Conservation (phyloP, 2,888 invertebrate species). For the Cheilosia grossa region DNA sequence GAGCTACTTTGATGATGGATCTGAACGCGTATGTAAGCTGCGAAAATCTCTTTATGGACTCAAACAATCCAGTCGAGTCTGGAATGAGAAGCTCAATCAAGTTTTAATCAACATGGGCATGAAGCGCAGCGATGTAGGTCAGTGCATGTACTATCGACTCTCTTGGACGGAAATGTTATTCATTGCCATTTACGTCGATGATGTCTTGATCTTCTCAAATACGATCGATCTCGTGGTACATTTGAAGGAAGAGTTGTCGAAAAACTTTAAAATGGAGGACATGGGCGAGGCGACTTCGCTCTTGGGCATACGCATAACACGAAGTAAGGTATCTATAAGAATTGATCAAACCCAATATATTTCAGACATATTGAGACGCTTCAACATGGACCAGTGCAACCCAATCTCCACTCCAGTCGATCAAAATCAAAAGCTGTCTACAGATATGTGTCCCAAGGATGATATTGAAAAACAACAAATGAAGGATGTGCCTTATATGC, state of each 20-base stretch:
- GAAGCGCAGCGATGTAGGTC: slow-evolving; percentile 32
- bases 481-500: slow-evolving; percentile 64
- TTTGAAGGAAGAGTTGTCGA: slow-evolving; percentile 33
- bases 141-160: slow-evolving; percentile 32
- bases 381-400: slow-evolving; percentile 37
- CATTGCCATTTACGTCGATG: slow-evolving; percentile 61
- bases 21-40: slow-evolving; percentile 34
- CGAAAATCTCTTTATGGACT: slow-evolving; percentile 67
- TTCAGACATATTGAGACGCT: slow-evolving; percentile 45
- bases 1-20: slow-evolving; percentile 60
- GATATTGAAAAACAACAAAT: slow-evolving; percentile 61
- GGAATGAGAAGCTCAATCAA: slow-evolving; percentile 47
- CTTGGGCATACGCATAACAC: slow-evolving; percentile 40
- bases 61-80: slow-evolving; percentile 47
- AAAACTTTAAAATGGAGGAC: slow-evolving; percentile 51
- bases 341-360: slow-evolving; percentile 59
- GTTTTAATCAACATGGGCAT: slow-evolving; percentile 45
- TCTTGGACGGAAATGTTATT: slow-evolving; percentile 39
- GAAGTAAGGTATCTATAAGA: slow-evolving; percentile 37
- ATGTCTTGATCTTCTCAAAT: slow-evolving; percentile 44
- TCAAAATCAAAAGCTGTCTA: slow-evolving; percentile 43
- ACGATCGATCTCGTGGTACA: slow-evolving; percentile 25
- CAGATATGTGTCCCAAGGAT: slow-evolving; percentile 57
- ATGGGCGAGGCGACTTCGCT: slow-evolving; percentile 52
- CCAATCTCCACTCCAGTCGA: slow-evolving; percentile 16